Conservation (phyloP, 2,113 vertebrate species). For the Rhea americana region DNA sequence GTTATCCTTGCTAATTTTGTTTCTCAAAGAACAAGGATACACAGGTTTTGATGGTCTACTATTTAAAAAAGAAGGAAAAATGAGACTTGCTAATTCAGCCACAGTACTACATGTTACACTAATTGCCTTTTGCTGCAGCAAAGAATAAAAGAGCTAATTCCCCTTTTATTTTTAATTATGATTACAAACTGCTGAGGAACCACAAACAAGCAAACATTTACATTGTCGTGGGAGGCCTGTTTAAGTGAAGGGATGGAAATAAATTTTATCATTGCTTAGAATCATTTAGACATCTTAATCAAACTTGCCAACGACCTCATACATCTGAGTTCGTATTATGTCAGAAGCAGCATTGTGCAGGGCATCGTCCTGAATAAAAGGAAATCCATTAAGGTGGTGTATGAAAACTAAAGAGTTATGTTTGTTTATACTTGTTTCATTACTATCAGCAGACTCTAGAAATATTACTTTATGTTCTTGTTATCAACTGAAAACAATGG, state of each 20-base stretch:
- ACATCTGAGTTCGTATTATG: slow-evolving; percentile 1
- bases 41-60: background rate
- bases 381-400: slow-evolving; percentile 64
- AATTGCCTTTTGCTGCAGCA: background rate
- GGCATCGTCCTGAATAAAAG: slow-evolving; percentile 61
- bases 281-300: background rate
- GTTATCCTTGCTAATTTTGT: background rate
- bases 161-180: background rate
- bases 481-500: slow-evolving; percentile 77
- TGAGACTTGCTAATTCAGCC: background rate
- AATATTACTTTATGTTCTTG: slow-evolving; percentile 69
- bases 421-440: slow-evolving; percentile 65
- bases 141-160: background rate
- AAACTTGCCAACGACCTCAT: background rate
- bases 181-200: slow-evolving; percentile 7
- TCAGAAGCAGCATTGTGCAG: slow-evolving; percentile 38
- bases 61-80: slow-evolving; percentile 29
- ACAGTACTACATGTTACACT: background rate
- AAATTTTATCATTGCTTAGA: background rate
- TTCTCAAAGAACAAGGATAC: background rate
- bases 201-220: slow-evolving; percentile 44
- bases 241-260: slow-evolving; percentile 8
- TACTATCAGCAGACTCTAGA: slow-evolving; percentile 55
- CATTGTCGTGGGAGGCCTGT: background rate
- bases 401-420: slow-evolving; percentile 54